Conservation (phyloP, 2,797 vertebrate genomes). For the Halcyon chelicuti region DNA sequence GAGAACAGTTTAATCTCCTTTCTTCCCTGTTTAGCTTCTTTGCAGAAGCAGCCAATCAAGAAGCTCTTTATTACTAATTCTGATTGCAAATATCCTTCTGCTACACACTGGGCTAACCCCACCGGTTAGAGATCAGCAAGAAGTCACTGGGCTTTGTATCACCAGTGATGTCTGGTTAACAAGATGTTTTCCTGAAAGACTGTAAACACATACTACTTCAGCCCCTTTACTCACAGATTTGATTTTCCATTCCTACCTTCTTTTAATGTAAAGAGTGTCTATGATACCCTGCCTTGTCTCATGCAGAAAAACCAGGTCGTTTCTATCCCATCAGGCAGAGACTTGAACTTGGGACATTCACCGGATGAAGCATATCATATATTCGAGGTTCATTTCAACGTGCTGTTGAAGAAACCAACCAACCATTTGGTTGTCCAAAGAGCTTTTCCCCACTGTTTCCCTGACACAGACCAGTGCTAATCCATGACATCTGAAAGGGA, state of each 20-base stretch:
- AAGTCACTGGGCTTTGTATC: background rate
- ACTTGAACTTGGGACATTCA: background rate
- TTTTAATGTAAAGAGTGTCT: background rate
- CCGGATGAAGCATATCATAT: too few relatives aligned
- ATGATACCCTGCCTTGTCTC: background rate
- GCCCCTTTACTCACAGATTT: background rate
- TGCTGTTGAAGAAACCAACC: background rate
- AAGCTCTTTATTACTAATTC: slow-evolving; percentile 40
- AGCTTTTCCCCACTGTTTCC: background rate
- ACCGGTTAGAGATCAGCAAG: background rate
- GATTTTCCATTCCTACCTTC: background rate
- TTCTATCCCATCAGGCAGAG: background rate
- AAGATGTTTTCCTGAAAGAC: background rate
- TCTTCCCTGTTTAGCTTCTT: slow-evolving; percentile 40
- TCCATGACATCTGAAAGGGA: background rate
- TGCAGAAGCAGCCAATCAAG: slow-evolving; percentile 12
- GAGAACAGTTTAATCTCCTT: slow-evolving; percentile 22
- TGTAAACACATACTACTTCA: background rate
- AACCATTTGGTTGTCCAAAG: background rate
- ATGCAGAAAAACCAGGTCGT: fast-evolving
- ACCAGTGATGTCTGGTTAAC: background rate
- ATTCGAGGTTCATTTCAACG: background rate
- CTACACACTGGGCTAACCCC: background rate
- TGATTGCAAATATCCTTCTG: background rate
- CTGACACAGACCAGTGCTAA: background rate